Conservation (phyloP, 2,113 vertebrate species). For the Tapirus terrestris region DNA sequence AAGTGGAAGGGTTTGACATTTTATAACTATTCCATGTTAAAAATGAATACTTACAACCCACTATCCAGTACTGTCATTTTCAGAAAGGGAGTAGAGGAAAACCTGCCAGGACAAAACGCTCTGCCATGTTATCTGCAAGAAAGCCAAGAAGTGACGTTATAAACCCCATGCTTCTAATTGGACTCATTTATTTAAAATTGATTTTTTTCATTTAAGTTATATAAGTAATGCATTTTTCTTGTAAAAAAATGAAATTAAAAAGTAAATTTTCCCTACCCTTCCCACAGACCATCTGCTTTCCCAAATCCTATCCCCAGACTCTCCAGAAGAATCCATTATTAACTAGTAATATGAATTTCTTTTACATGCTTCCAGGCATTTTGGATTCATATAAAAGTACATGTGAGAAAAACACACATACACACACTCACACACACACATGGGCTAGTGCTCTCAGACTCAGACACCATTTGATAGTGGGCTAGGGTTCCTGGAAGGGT, state of each 20-base stretch:
- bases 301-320: neutral
- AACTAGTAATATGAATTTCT: conserved; percentile 37
- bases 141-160: conserved; percentile 12
- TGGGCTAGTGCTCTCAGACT: neutral
- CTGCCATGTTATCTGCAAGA: neutral
- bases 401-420: neutral
- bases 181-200: conserved; percentile 42
- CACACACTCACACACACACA: no score
- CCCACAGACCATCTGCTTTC: conserved; percentile 73
- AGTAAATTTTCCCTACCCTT: conserved; percentile 48
- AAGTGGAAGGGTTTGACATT: conserved; percentile 50
- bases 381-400: neutral
- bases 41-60: conserved; percentile 23
- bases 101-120: neutral
- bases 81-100: neutral
- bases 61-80: neutral
- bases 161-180: conserved; percentile 30
- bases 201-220: conserved; percentile 49
- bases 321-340: neutral
- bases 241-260: conserved; percentile 20
- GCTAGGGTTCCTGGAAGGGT: neutral
- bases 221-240: conserved; percentile 46
- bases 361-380: neutral
- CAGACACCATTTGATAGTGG: fast-evolving
- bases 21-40: conserved; percentile 60